These are phyloP conservation scores for Lasiurus borealis DNA, from an alignment of 2,113 vertebrate species.

Conservation along the genomic window DNA sequence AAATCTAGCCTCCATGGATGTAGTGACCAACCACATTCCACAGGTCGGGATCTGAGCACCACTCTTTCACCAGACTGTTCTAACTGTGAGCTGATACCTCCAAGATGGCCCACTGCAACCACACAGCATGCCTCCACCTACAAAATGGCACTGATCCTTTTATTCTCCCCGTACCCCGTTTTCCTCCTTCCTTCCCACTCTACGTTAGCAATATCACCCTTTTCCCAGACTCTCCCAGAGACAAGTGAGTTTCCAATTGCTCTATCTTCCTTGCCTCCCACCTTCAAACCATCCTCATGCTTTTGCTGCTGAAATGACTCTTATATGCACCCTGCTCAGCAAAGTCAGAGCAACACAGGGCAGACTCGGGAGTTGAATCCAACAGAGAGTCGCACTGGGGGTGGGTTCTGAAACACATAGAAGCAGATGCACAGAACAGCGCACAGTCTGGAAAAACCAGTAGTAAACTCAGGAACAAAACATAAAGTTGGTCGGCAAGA, in stretches of 20 bases:
- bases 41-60: background rate
- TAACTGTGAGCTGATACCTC: background rate
- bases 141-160: background rate
- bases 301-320: background rate
- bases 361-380: background rate
- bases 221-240: background rate
- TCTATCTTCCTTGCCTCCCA: background rate
- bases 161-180: background rate
- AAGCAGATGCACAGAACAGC: background rate
- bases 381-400: background rate
- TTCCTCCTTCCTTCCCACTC: background rate
- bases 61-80: background rate
- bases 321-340: background rate
- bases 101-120: background rate
- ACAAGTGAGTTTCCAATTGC: background rate
- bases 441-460: background rate
- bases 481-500: background rate
- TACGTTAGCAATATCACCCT: background rate
- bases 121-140: fast-evolving
- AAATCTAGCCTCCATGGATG: background rate
- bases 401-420: background rate
- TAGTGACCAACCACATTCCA: background rate
- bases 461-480: background rate
- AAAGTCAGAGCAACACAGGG: background rate
- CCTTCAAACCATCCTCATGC: background rate